A percentile compares a stretch with the other conserved stretches of the same genome.
Conservation (phyloP, 1,140 invertebrate genomes). For the Dolichoris vasculosae region DNA sequence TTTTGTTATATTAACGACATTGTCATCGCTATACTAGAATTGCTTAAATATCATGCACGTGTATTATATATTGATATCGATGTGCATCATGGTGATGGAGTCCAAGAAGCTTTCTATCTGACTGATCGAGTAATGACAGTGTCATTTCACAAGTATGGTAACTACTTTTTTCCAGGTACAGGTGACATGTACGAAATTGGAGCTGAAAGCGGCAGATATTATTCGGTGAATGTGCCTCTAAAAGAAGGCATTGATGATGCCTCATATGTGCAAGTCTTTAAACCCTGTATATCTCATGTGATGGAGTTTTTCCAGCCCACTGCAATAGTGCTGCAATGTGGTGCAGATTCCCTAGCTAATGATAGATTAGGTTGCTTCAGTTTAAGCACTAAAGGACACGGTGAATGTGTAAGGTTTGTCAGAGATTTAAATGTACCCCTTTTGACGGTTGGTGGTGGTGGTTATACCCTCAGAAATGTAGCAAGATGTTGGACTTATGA, state of each 20-base stretch:
- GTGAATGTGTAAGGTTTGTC: conserved; percentile 97
- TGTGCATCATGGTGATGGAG: conserved; percentile 99
- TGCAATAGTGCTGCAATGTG: conserved; percentile 98
- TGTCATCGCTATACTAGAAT: conserved; percentile 97
- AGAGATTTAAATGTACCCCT: conserved; percentile 95
- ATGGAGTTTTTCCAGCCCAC: conserved; percentile 98
- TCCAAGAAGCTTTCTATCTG: conserved; percentile 99
- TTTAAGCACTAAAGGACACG: conserved; percentile 92
- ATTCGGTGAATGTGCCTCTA: conserved; percentile 97
- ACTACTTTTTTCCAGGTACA: conserved; percentile 98
- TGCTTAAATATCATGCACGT: conserved; percentile 95
- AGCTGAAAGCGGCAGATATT: conserved; percentile 93
- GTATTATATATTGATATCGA: conserved; percentile 99
- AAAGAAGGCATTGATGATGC: conserved; percentile 97
- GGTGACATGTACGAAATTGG: conserved; percentile 99
- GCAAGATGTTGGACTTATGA: conserved; percentile 99
- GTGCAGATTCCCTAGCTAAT: conserved; percentile 96
- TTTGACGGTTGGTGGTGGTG: conserved; percentile 95
- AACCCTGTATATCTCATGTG: conserved; percentile 93
- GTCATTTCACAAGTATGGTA: conserved; percentile 99
- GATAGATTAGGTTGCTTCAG: conserved; percentile 95
- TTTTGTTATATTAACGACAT: conserved; percentile 99
- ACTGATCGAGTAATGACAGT: conserved; percentile 99
- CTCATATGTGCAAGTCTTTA: conserved; percentile 95
- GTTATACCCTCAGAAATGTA: conserved; percentile 98